Evolutionary conservation across 23 tunicate genomes (phyloP).

Genomic region (Clavelina lepadiformis): DNA sequence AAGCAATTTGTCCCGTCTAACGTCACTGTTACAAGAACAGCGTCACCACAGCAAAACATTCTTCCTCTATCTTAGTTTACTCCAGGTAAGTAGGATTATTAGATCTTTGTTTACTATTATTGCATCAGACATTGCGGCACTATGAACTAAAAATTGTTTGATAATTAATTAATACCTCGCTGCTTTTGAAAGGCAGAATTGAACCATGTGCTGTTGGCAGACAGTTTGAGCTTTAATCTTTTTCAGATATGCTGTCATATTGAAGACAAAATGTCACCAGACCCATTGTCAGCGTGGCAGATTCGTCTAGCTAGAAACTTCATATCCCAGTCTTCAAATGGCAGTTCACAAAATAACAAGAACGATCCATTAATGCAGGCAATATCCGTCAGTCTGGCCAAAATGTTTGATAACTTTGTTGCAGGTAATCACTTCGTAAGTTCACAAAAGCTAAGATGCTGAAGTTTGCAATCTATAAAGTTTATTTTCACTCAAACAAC

Average conservation of each 20-base stretch:
- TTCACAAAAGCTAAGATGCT: not conserved
- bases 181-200: too few relatives aligned
- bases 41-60: slow-evolving; percentile 20
- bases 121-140: too few relatives aligned
- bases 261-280: not conserved
- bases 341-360: not conserved
- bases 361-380: slow-evolving; percentile 2
- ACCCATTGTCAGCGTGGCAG: slow-evolving; percentile 27
- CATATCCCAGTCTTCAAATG: not conserved
- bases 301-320: slow-evolving; percentile 8
- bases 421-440: slow-evolving; percentile 2
- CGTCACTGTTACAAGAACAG: slow-evolving; percentile 21
- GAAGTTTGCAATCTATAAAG: not conserved
- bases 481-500: not conserved
- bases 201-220: too few relatives aligned
- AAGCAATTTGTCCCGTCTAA: slow-evolving; percentile 18
- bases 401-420: slow-evolving; percentile 12
- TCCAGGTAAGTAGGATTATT: too few relatives aligned
- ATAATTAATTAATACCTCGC: too few relatives aligned
- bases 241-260: slow-evolving; percentile 19
- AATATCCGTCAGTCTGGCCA: not conserved
- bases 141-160: too few relatives aligned
- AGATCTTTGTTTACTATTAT: too few relatives aligned
- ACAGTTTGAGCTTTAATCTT: not conserved
- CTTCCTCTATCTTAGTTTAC: slow-evolving; percentile 13